Conservation (phyloP, 2,797 vertebrate species). For the Gadopsis bispinosus region DNA sequence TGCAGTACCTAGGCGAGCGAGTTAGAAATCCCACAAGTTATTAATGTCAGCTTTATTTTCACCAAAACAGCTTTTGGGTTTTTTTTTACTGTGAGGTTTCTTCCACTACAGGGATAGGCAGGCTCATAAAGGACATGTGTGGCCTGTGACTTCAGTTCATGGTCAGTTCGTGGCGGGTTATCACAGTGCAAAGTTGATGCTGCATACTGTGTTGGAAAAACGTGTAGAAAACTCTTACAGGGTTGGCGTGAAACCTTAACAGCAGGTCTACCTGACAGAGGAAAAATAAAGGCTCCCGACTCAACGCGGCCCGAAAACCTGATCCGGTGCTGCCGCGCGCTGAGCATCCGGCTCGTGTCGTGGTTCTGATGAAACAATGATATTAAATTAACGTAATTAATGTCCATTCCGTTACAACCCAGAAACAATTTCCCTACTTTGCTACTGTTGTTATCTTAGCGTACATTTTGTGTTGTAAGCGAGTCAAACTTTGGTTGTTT, state of each 20-base stretch:
- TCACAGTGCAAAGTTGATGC: neutral
- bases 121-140: neutral
- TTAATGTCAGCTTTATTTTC: neutral
- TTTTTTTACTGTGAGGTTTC: neutral
- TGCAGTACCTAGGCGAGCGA: conserved; percentile 85
- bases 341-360: conserved; percentile 81
- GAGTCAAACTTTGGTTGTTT: too few species aligned
- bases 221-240: too few species aligned
- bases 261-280: conserved; percentile 88
- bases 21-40: neutral
- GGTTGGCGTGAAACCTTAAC: neutral
- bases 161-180: neutral
- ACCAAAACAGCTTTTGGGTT: neutral
- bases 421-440: neutral
- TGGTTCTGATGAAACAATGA: conserved; percentile 78
- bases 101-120: too few species aligned
- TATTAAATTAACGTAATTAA: rapidly evolving
- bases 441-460: too few species aligned
- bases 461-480: too few species aligned
- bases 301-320: conserved; percentile 89
- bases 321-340: conserved; percentile 87
- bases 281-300: conserved; percentile 89
- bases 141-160: neutral
- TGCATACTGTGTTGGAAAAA: too few species aligned
- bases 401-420: rapidly evolving